Conservation (phyloP, 2,888 invertebrate genomes). For the Agrotis puta region DNA sequence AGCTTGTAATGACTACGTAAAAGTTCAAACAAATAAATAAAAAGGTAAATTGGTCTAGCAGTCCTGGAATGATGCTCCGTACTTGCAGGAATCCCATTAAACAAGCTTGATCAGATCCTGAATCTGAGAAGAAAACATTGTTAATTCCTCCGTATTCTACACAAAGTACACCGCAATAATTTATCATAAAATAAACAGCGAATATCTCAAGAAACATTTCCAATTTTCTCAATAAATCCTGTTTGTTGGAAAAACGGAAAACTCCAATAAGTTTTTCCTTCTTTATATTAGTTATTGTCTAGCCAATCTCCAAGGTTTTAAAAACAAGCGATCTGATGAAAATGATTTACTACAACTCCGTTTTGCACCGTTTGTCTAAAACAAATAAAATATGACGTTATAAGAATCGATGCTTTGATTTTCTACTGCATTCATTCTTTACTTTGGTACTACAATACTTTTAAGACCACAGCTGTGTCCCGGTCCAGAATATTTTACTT, state of each 20-base stretch:
- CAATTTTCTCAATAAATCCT: slow-evolving; percentile 45
- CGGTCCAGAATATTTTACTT: not conserved
- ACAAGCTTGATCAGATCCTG: not conserved
- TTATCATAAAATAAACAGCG: slow-evolving; percentile 44
- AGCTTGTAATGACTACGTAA: too few relatives aligned
- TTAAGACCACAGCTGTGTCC: not conserved
- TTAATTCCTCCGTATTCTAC: not conserved
- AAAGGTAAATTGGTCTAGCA: too few relatives aligned
- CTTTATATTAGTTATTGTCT: slow-evolving; percentile 42
- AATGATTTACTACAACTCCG: slow-evolving; percentile 38
- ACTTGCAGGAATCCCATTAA: too few relatives aligned
- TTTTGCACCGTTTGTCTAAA: slow-evolving; percentile 15
- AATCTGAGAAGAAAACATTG: not conserved
- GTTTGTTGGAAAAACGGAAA: slow-evolving; percentile 34
- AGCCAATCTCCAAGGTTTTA: slow-evolving; percentile 44
- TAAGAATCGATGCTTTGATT: slow-evolving; percentile 14
- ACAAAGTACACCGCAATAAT: slow-evolving; percentile 18
- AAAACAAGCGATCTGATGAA: slow-evolving; percentile 35
- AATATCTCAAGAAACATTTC: slow-evolving; percentile 39
- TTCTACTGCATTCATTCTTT: not conserved
- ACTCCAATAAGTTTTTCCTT: slow-evolving; percentile 37
- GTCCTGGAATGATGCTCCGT: too few relatives aligned
- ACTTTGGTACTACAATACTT: not conserved
- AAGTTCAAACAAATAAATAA: too few relatives aligned
- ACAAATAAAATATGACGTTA: slow-evolving; percentile 10